Base-by-base conservation (phyloP, 2,888 invertebrate genomes). In the Chymomyza fuscimana region DNA sequence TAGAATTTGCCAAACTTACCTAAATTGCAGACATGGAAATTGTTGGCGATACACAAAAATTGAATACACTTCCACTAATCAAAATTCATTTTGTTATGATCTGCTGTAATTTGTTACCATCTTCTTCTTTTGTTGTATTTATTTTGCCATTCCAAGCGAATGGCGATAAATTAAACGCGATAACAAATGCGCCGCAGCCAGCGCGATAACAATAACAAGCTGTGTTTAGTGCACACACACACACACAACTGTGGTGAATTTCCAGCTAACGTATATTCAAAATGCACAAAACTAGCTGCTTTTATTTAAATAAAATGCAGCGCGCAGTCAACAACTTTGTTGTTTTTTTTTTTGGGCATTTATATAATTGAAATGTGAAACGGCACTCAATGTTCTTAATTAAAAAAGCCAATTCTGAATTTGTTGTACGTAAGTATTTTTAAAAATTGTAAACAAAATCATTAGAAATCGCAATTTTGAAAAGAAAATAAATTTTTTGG, bases 231-330 rank as follows among this genome's bases (percentile, higher is more conserved):
- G 36, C 36, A 36, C 36, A 25, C 22, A 22, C n/a, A n/a, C 36
- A 36, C 36, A 25, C 32, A 32, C 12, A 32, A n/a, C 4, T 2
- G 5, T 29, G 16, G 79, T 79, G 77, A 71, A 46, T 70, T 69
- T 29, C 4, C 5, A 12, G 12, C 15, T 25, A 58, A 58, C 58
- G 58, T 16, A 3, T 12, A 10, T 58, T 58, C 58, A 58, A 58
- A 16, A 10, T 29, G 2, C 7, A 12, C 12, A 46, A 12, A 9
- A 32, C 1, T 32, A 1, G 32, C 6, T 32, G 32, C 1, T 32
- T 32, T 25, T 25, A 25, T 25, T 25, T 25, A 25, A 3, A 25
- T 25, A 25, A 25, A 25, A 25, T 25, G 4, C 25, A 25, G 25
- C 25, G 25, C 25, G 25, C 4, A 25, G 25, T 25, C 0, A 3